These are phyloP conservation scores for Elaphurus davidianus DNA, from an alignment of 2,113 vertebrate species.

Conservation along the genomic window DNA sequence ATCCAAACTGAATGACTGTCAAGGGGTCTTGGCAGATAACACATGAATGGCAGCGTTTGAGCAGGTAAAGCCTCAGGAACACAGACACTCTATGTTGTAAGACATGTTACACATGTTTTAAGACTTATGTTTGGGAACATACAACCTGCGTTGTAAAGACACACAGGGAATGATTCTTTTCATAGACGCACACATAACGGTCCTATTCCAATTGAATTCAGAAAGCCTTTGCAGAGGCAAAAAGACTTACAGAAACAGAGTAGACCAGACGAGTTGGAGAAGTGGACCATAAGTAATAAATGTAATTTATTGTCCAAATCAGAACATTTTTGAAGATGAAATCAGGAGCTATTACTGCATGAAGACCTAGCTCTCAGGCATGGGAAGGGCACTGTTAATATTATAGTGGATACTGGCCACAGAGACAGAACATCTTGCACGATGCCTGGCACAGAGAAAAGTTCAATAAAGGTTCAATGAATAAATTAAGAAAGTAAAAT, in stretches of 20 bases:
- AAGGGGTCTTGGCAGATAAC: conserved; percentile 65
- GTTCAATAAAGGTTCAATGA: not conserved
- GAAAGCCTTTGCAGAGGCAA: not conserved
- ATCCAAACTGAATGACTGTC: conserved; percentile 62
- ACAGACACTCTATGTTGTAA: not conserved
- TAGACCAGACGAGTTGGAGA: not conserved
- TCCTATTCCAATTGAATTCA: not conserved
- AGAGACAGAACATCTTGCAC: not conserved
- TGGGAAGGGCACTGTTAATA: not conserved
- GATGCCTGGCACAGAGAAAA: not conserved
- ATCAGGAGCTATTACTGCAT: not conserved
- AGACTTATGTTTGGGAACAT: not conserved
- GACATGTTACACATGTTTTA: not conserved
- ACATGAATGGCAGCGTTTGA: conserved; percentile 28
- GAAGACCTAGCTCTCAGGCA: not conserved
- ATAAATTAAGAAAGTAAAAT: not conserved
- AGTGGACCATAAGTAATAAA: not conserved
- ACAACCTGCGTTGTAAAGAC: not conserved
- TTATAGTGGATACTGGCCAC: not conserved
- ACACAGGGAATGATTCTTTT: not conserved
- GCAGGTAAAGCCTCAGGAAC: not conserved
- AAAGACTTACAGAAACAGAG: not conserved
- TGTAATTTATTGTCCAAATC: not conserved
- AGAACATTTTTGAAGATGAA: not conserved
- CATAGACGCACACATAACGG: not conserved